A percentile compares a stretch with the other conserved stretches of the same genome.
phyloP scores from a whole-genome alignment of 2,888 invertebrate species.

The Drosophila atripex region DNA sequence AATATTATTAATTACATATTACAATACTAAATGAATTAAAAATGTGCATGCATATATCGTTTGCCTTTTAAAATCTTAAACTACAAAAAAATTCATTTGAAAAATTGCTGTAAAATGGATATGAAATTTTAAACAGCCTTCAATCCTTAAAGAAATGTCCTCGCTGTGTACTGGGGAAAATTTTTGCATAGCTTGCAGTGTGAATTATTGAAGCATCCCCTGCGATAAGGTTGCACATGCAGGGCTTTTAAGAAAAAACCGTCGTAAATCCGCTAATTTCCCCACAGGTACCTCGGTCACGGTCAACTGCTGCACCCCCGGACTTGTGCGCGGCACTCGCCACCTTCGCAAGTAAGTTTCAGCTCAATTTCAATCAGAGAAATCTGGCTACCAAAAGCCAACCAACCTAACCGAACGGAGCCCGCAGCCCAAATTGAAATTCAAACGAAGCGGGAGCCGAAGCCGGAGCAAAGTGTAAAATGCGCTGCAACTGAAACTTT shows the following conservation, averaged over 20 bases:
- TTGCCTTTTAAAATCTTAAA: background rate
- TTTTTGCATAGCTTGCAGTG: conserved; percentile 37
- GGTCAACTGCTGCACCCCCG: conserved; percentile 89
- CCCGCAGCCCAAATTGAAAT: conserved; percentile 51
- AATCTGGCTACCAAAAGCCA: conserved; percentile 6
- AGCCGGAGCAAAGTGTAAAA: conserved; percentile 39
- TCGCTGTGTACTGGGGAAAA: background rate
- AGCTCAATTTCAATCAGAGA: conserved; percentile 6
- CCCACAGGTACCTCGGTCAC: conserved; percentile 87
- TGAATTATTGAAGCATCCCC: conserved; percentile 51
- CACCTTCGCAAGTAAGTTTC: conserved; percentile 86
- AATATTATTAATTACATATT: too few species aligned
- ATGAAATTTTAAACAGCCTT: background rate
- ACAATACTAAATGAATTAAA: too few species aligned
- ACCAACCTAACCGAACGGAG: background rate
- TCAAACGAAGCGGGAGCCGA: conserved; percentile 34
- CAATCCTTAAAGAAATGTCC: background rate
- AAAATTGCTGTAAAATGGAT: background rate
- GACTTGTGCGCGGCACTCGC: conserved; percentile 87
- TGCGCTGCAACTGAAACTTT: conserved; percentile 36
- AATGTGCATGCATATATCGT: too few species aligned
- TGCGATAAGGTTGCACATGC: conserved; percentile 20
- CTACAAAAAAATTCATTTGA: background rate
- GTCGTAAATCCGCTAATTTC: conserved; percentile 49
- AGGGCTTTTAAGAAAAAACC: conserved; percentile 25